A percentile compares a stretch with the other conserved stretches of the same genome.
Conservation (phyloP, 2,888 invertebrate species). For the Hydrotaea diabolus region DNA sequence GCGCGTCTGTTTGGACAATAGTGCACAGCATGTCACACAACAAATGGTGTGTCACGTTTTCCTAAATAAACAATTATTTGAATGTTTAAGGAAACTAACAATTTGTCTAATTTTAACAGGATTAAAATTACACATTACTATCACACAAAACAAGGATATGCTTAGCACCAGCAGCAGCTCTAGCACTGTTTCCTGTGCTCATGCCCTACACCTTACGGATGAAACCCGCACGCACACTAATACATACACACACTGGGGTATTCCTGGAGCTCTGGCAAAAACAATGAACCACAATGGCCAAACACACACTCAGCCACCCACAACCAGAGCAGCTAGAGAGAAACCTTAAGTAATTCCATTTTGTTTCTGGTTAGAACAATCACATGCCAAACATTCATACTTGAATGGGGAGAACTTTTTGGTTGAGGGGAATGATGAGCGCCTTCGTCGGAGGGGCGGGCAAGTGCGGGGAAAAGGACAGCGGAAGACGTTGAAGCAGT, state of each 20-base stretch:
- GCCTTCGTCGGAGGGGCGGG: not conserved
- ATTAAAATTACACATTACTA: conserved; percentile 70
- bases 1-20: not conserved
- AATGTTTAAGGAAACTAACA: conserved; percentile 68
- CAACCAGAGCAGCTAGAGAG: conserved; percentile 1
- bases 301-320: conserved; percentile 19
- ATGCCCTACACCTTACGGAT: not conserved
- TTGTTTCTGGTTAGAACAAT: conserved; percentile 57
- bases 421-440: not conserved
- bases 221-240: conserved; percentile 37
- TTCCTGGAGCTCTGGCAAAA: conserved; percentile 20
- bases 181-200: not conserved
- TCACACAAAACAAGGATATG: conserved; percentile 14
- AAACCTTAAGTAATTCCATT: conserved; percentile 58
- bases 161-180: conserved; percentile 19
- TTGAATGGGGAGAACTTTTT: not conserved
- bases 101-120: conserved; percentile 75
- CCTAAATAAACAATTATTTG: conserved; percentile 65
- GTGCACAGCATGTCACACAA: not conserved
- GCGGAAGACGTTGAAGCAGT: not conserved
- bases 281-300: conserved; percentile 58
- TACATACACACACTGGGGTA: not conserved
- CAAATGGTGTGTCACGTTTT: conserved; percentile 64
- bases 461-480: not conserved
- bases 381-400: conserved; percentile 39